phyloP scores from a whole-genome alignment of 1,140 invertebrate species.

The Druon quercuslanigerum region DNA sequence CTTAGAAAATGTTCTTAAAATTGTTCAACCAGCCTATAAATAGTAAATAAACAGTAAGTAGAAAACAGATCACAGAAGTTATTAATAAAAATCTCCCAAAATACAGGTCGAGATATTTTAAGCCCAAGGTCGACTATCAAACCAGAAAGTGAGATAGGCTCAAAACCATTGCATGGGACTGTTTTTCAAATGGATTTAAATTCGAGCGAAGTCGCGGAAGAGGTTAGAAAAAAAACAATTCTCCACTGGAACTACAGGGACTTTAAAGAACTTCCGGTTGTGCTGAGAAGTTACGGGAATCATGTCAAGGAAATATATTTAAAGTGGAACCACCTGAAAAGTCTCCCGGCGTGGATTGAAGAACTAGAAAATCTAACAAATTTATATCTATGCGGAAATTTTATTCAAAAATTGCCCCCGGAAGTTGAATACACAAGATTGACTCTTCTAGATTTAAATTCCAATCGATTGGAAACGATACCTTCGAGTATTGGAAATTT shows the following conservation, averaged over 20 bases:
- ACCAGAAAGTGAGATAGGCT: slow-evolving; percentile 3
- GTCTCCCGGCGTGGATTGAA: slow-evolving; percentile 61
- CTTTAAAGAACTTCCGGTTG: slow-evolving; percentile 58
- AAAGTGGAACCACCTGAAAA: slow-evolving; percentile 63
- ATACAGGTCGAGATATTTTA: slow-evolving; percentile 38
- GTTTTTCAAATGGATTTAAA: slow-evolving; percentile 55
- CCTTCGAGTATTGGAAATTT: slow-evolving; percentile 54
- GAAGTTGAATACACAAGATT: slow-evolving; percentile 56
- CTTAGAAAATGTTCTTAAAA: no score
- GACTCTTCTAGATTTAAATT: slow-evolving; percentile 61
- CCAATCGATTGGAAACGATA: slow-evolving; percentile 57
- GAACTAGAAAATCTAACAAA: slow-evolving; percentile 63
- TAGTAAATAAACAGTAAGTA: neutral
- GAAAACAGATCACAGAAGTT: slow-evolving; percentile 12
- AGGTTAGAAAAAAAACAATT: slow-evolving; percentile 60
- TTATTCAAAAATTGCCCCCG: slow-evolving; percentile 55
- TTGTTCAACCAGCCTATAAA: no score
- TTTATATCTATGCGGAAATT: slow-evolving; percentile 64
- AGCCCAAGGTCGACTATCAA: slow-evolving; percentile 31
- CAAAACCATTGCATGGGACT: neutral
- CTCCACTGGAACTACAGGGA: slow-evolving; percentile 68
- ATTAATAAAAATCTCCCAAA: slow-evolving; percentile 31
- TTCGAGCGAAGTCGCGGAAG: slow-evolving; percentile 58
- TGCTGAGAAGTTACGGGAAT: slow-evolving; percentile 50
- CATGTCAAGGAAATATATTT: slow-evolving; percentile 66